Base-by-base conservation (phyloP, 2,797 vertebrate species). In the Syndactyla subalaris region DNA sequence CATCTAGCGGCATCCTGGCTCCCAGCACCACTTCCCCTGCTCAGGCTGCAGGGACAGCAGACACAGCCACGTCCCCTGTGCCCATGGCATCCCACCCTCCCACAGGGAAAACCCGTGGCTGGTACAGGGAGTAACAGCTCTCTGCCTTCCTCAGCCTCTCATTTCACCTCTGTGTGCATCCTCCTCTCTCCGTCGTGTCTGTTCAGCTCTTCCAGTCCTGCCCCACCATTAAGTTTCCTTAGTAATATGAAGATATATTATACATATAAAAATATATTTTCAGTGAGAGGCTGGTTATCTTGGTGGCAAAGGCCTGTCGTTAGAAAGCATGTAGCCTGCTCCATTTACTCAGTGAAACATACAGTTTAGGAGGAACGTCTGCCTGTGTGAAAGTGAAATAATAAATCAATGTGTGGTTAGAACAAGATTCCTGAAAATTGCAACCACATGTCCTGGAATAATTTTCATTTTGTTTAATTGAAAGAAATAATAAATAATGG, bases 1-100 rank as follows among this genome's bases (percentile, higher is more conserved):
- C 97, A 96, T 83, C 95, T 96, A 96, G 93, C 7, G 90, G 95
- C 61, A 52, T 3, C 1, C 4, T 21, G 5, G 72, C 51, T 77
- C 12, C 67, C 39, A 24, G 63, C 81, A 54, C 41, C 8, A 3
- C 46, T 10, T 49, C 7, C 36, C 8, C 2, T 9, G 58, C 61
- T 43, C 18, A 4, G 22, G 29, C 55, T 9, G 5, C n/a, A 8
- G 68, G n/a, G 30, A 57, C 49, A 32, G 36, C 55, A 43, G 26
- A 2, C 34, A 39, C 36, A 45, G 45, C 17, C 76, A 24, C 66
- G 14, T 43, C 51, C 7, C 16, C 54, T 32, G 46, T 26, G n/a
- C 52, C 29, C 62, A 20, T 0, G 1, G 5, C 3, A 14, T 48
- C 59, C 36, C 66, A 29, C 17, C 20, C 36, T 5, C 3, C 20